Base-by-base conservation (phyloP, 2,113 vertebrate genomes). In the Toxotes chatareus region DNA sequence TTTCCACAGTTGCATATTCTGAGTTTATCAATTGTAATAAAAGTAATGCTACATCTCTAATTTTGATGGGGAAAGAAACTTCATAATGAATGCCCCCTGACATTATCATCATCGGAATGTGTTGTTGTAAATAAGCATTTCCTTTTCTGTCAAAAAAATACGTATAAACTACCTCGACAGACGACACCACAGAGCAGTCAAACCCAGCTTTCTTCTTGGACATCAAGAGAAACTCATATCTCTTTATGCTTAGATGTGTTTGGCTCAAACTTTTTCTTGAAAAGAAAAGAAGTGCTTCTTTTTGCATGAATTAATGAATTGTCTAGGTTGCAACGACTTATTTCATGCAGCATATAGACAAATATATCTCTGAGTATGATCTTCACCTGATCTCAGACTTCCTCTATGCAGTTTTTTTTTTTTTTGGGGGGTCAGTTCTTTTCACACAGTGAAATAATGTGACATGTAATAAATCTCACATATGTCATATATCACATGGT, bases 401-500 rank as follows among this genome's bases (percentile, higher is more conserved):
- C 34, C 31, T 55, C 44, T 4, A 8, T 49, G 8, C 14, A 16
- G 19, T n/a, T 17, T 49, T 27, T 27, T 27, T 27, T 27, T 27
- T n/a, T n/a, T n/a, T n/a, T n/a, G 27, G 27, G 27, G 27, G 19
- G 32, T 79, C 7, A 1, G 5, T 55, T 81, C 17, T 69, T 60
- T 40, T 4, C 42, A 14, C 3, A 59, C 56, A 6, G 2, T 32
- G 14, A 82, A 83, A 79, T 51, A 8, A 61, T 38, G 17, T 66
- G 32, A 27, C 1, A 27, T 27, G 27, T 27, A 1, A 27, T 27
- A 27, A 27, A 27, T 27, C 27, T 27, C 27, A 27, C 27, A 27
- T 27, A 27, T 27, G 27, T n/a, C n/a, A n/a, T 61, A n/a, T 49
- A 14, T 77, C 17, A 75, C 17, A 76, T 73, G 62, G 38, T 70